phyloP scores from a whole-genome alignment of 2,113 vertebrate genomes.

The Rostratula benghalensis region DNA sequence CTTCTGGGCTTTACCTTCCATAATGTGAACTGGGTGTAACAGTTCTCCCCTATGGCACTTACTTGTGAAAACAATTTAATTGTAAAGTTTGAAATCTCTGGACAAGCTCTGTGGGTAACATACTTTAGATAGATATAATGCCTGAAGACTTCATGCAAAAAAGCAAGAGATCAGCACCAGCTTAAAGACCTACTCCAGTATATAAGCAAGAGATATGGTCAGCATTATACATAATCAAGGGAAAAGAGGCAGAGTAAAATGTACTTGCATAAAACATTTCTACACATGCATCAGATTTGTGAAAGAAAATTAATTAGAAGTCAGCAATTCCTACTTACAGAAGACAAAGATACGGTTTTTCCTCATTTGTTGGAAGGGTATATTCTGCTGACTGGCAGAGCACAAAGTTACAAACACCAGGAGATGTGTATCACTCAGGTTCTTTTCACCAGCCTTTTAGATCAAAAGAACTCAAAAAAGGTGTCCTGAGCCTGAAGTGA shows the following conservation, averaged over 20 bases:
- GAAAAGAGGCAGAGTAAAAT: background rate
- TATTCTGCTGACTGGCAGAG: background rate
- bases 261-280: background rate
- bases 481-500: slow-evolving; percentile 3
- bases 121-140: background rate
- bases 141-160: background rate
- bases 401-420: background rate
- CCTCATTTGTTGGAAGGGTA: background rate
- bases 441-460: background rate
- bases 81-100: background rate
- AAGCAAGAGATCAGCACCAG: background rate
- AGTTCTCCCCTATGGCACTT: background rate
- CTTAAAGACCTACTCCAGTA: background rate
- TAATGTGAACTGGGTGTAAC: background rate
- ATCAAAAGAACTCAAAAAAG: background rate
- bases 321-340: background rate
- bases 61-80: background rate
- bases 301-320: background rate
- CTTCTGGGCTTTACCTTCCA: background rate
- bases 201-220: background rate
- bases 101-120: rapidly evolving
- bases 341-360: background rate
- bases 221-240: background rate
- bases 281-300: background rate
- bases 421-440: rapidly evolving